These are phyloP conservation scores for Xestoiulus laeticollis DNA, from an alignment of 2,888 invertebrate species.

Conservation along the genomic window DNA sequence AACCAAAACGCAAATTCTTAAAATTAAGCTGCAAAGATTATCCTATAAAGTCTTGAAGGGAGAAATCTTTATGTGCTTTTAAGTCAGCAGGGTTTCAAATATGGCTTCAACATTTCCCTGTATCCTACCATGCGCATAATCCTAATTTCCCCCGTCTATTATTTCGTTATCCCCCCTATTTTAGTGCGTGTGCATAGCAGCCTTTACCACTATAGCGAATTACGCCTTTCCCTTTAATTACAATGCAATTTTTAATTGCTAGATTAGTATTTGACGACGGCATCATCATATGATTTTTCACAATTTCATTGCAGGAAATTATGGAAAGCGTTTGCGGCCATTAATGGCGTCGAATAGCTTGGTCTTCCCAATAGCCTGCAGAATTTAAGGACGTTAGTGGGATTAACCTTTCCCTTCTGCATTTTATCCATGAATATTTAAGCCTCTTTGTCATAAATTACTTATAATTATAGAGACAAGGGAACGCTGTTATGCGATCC, in stretches of 20 bases:
- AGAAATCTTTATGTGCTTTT: not conserved
- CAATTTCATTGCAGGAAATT: constrained; percentile 1
- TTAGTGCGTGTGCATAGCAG: not conserved
- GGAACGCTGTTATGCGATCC: not conserved
- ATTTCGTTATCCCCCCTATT: constrained; percentile 1
- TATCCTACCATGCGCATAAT: not conserved
- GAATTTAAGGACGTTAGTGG: not conserved
- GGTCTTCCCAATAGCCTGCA: not conserved
- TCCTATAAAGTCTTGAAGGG: not conserved
- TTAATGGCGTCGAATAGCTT: not conserved
- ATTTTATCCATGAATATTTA: not conserved
- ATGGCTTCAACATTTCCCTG: not conserved
- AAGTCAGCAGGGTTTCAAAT: not conserved
- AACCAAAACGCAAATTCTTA: constrained; percentile 3
- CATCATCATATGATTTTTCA: not conserved
- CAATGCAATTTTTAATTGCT: not conserved
- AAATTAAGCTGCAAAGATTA: not conserved
- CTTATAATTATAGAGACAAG: not conserved
- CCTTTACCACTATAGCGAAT: not conserved
- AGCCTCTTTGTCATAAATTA: not conserved
- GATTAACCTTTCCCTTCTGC: not conserved
- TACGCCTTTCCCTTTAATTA: not conserved
- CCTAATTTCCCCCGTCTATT: not conserved
- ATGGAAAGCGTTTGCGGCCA: not conserved
- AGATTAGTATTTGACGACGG: not conserved